phyloP scores from a whole-genome alignment of 2,888 invertebrate genomes.

The Thereva unica region DNA sequence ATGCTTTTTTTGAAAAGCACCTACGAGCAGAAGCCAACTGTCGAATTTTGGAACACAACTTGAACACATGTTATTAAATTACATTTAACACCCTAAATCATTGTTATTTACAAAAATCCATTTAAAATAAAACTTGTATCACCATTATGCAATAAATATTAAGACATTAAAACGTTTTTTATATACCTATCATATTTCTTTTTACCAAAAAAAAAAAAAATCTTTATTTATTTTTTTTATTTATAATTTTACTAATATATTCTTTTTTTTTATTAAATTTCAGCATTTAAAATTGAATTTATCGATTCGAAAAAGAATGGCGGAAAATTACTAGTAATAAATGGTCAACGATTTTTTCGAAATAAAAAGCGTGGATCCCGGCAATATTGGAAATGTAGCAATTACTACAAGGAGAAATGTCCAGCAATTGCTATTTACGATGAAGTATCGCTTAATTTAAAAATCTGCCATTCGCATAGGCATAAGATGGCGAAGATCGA shows the following conservation, averaged over 20 bases:
- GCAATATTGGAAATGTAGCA: slow-evolving; percentile 59
- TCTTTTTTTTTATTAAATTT: slow-evolving; percentile 30
- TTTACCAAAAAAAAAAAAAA: background rate
- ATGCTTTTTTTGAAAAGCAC: no score
- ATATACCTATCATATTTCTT: background rate
- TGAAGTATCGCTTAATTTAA: slow-evolving; percentile 53
- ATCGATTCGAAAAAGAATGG: slow-evolving; percentile 58
- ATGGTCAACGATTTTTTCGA: slow-evolving; percentile 58
- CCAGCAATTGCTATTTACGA: slow-evolving; percentile 58
- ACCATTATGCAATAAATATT: no score
- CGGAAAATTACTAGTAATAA: slow-evolving; percentile 56
- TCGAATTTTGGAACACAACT: no score
- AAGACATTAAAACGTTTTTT: background rate
- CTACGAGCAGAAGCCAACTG: no score
- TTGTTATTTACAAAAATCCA: no score
- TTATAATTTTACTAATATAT: slow-evolving; percentile 4
- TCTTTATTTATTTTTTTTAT: background rate
- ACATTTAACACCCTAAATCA: no score
- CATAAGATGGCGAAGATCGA: slow-evolving; percentile 55
- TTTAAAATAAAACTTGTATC: no score
- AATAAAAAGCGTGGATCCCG: slow-evolving; percentile 57
- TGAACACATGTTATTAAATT: no score
- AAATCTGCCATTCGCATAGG: slow-evolving; percentile 56
- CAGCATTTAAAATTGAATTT: slow-evolving; percentile 57
- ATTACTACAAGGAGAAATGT: slow-evolving; percentile 58